Percentiles rank a stretch among this genome's conserved stretches.
Evolutionary conservation across 2,888 invertebrate genomes (phyloP).

Genomic region (Nemoura dubitans): DNA sequence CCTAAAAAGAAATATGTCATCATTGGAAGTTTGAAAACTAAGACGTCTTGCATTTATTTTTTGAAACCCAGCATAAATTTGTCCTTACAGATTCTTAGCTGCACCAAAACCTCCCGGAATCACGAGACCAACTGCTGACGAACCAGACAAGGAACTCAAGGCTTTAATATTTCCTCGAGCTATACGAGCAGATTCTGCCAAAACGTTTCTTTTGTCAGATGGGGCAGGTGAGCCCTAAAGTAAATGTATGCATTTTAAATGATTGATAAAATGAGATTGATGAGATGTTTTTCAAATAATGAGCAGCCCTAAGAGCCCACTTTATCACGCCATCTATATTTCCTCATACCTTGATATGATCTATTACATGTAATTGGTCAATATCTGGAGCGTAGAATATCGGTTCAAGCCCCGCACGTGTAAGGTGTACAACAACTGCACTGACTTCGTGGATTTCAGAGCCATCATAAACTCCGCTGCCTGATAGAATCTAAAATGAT

Average conservation of each 20-base stretch:
- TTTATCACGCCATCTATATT: too few species aligned
- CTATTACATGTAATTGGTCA: conserved; percentile 61
- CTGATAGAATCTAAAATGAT: conserved; percentile 61
- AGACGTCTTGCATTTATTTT: too few species aligned
- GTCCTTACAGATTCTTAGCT: conserved; percentile 65
- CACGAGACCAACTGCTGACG: conserved; percentile 62
- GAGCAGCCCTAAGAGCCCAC: too few species aligned
- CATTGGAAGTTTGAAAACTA: too few species aligned
- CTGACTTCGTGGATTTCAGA: conserved; percentile 66
- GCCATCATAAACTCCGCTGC: conserved; percentile 66
- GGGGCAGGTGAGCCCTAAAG: conserved; percentile 52
- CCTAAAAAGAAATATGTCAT: conserved; percentile 55
- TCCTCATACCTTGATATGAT: conserved; percentile 60
- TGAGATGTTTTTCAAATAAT: conserved; percentile 15
- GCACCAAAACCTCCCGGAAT: conserved; percentile 69
- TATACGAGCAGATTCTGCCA: conserved; percentile 66
- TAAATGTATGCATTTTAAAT: background rate
- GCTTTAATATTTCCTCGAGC: conserved; percentile 60
- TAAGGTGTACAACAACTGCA: conserved; percentile 58
- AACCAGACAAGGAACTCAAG: conserved; percentile 59
- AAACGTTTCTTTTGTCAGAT: conserved; percentile 59
- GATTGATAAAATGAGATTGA: conserved; percentile 16
- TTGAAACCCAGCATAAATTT: too few species aligned
- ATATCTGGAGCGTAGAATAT: conserved; percentile 62
- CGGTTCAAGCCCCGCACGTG: conserved; percentile 59